Evolutionary conservation across 2,888 invertebrate genomes (phyloP).

Genomic region (Trissoscelio sp.): DNA sequence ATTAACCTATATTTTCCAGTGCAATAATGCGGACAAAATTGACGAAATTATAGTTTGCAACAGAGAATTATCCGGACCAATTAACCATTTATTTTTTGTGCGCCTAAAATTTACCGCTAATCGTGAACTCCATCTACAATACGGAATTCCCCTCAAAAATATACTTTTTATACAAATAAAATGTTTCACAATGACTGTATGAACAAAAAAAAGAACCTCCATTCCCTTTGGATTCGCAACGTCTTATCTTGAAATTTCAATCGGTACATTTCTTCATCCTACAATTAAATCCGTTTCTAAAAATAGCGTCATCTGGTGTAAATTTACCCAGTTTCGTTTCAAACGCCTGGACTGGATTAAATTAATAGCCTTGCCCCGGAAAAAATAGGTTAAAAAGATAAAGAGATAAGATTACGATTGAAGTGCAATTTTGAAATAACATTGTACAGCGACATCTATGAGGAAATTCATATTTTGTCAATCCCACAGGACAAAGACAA

Average conservation of each 20-base stretch:
- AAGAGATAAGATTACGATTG: constrained; percentile 38
- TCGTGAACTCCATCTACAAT: no score
- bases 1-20: constrained; percentile 24
- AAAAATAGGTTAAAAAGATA: constrained; percentile 53
- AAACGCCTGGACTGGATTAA: constrained; percentile 38
- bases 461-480: no score
- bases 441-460: not conserved
- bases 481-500: no score
- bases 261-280: constrained; percentile 17
- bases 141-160: no score
- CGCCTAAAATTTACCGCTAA: not conserved
- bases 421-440: constrained; percentile 13
- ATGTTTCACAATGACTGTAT: no score
- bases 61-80: constrained; percentile 3
- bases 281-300: constrained; percentile 34
- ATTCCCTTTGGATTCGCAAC: not conserved
- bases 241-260: constrained; percentile 14
- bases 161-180: no score
- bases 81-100: not conserved
- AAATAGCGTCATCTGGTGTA: constrained; percentile 43
- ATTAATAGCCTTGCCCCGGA: constrained; percentile 47
- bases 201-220: not conserved
- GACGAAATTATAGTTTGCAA: constrained; percentile 5
- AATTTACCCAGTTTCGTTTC: constrained; percentile 39
- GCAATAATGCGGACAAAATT: constrained; percentile 15